Evolutionary conservation across 1,140 invertebrate genomes (phyloP), one percentile per base, ranked within the genome.

Genomic region (Brachionus plicatilis): DNA sequence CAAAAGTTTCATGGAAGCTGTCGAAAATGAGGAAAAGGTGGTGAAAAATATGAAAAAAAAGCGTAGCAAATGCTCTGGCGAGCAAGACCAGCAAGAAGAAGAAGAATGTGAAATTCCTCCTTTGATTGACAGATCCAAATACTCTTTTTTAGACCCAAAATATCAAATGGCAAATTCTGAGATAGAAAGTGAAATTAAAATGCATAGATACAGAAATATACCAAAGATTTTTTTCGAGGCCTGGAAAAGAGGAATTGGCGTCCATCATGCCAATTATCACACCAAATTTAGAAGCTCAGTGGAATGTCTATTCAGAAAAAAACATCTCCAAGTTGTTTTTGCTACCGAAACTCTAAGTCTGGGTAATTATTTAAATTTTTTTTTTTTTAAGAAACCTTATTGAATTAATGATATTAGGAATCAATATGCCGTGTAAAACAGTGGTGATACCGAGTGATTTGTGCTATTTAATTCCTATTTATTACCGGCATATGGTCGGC

Each of bases 371-470:
- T 41, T 14, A 17, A 7, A 41, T 27, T 37, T 5, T 37, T 68
- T 68, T 11, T 75, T 75, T 20, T 20, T 20, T 7, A 6, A 7
- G 33, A 37, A 37, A 37, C 6, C 7, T 37, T 37, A 7, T 37
- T 37, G 6, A 37, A 6, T 37, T 37, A 37, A 37, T 37, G 1
- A 37, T 7, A 37, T 37, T 3, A 76, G 72, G 72, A 47, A 76
- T 76, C 0, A 76, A 76, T 27, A 76, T 76, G 72, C 72, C 72
- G 29, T 76, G 72, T 50, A 76, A 50, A 76, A 76, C 72, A 47
- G 72, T 76, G 9, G 72, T 76, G 9, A 47, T 76, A 27, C 72
- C 72, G 2, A 47, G 17, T 50, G 17, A 76, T 29, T 50, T 45
- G 33, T 24, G 43, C 27, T 50, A 76, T 50, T 27, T 76, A 3